These are phyloP conservation scores for Labroides dimidiatus DNA, from an alignment of 2,797 vertebrate genomes.

Conservation along the genomic window DNA sequence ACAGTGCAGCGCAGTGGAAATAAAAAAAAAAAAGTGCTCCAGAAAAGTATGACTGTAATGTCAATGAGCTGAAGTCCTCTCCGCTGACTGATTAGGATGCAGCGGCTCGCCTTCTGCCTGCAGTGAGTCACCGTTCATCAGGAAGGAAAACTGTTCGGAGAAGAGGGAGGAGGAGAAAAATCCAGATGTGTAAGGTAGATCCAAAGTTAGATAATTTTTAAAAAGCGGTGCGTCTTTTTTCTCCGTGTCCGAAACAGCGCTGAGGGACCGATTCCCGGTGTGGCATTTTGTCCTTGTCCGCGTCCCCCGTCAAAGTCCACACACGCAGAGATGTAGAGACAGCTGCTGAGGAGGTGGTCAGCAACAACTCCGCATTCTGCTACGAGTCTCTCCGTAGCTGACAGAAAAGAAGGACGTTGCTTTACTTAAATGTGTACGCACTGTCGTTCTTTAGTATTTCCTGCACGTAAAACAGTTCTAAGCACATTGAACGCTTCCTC, in stretches of 20 bases:
- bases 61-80: slow-evolving; percentile 85
- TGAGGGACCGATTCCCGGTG: slow-evolving; percentile 68
- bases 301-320: slow-evolving; percentile 74
- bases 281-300: slow-evolving; percentile 82
- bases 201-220: slow-evolving; percentile 62
- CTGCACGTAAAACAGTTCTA: slow-evolving; percentile 62
- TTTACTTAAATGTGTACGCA: slow-evolving; percentile 29
- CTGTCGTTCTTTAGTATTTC: slow-evolving; percentile 60
- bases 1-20: slow-evolving; percentile 74
- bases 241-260: slow-evolving; percentile 66
- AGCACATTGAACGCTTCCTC: slow-evolving; percentile 76
- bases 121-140: slow-evolving; percentile 81
- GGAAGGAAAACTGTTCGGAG: slow-evolving; percentile 63
- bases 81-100: slow-evolving; percentile 83
- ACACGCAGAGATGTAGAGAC: slow-evolving; percentile 31
- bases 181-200: slow-evolving; percentile 76
- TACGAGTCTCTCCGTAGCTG: slow-evolving; percentile 39
- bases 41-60: slow-evolving; percentile 86
- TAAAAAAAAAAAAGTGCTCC: slow-evolving; percentile 79
- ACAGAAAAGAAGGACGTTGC: slow-evolving; percentile 7
- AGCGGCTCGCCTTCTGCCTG: slow-evolving; percentile 78
- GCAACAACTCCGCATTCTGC: slow-evolving; percentile 51
- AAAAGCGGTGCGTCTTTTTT: slow-evolving; percentile 50
- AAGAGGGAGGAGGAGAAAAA: slow-evolving; percentile 35
- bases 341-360: slow-evolving; percentile 60